Percentiles rank a stretch among this genome's conserved stretches.
Evolutionary conservation across 2,797 vertebrate species (phyloP).

Genomic region (Threskiornis aethiopicus): DNA sequence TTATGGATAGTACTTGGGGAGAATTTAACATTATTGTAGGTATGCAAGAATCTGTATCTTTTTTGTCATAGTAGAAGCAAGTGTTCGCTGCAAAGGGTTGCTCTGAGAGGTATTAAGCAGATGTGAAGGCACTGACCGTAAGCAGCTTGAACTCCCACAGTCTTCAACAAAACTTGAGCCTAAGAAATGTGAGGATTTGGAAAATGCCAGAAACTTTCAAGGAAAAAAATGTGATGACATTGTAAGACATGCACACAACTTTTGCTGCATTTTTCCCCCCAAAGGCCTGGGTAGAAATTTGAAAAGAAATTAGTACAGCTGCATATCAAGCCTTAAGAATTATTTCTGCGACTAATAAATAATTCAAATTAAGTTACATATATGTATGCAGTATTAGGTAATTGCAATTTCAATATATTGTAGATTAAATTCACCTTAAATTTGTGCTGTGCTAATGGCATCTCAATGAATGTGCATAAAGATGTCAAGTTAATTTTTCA

Average conservation of each 20-base stretch:
- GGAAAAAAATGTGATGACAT: neutral
- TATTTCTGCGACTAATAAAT: neutral
- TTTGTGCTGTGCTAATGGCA: neutral
- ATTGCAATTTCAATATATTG: neutral
- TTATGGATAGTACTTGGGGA: accelerated
- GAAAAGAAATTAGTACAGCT: neutral
- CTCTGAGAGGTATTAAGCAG: neutral
- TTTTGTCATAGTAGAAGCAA: accelerated
- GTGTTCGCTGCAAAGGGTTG: neutral
- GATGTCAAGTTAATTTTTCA: neutral
- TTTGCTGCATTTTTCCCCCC: neutral
- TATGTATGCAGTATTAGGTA: neutral
- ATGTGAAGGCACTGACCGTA: neutral
- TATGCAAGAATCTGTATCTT: accelerated
- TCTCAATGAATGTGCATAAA: neutral
- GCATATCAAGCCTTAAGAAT: neutral
- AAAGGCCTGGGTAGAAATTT: neutral
- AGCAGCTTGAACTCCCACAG: neutral
- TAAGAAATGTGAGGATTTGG: neutral
- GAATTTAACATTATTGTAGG: neutral
- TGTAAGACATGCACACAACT: neutral
- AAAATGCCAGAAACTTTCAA: neutral
- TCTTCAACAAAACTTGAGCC: neutral
- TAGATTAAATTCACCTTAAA: neutral
- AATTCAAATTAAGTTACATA: neutral